Percentiles rank a stretch among this genome's conserved stretches.
phyloP scores from a whole-genome alignment of 2,797 vertebrate species.

The Pogoniulus pusillus region DNA sequence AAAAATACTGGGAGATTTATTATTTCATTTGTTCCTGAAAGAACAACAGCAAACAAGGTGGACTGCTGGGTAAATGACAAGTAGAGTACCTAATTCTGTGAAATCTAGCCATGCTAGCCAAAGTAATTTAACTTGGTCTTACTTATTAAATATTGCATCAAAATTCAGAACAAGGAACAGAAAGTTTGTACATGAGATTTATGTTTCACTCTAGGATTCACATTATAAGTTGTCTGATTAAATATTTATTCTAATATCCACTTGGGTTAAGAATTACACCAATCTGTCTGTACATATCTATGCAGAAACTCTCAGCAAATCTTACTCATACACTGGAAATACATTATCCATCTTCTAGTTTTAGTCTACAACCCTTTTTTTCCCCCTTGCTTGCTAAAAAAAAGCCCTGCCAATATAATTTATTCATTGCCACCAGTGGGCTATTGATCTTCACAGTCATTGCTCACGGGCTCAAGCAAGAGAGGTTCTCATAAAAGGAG shows the following conservation, averaged over 20 bases:
- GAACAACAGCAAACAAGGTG: neutral
- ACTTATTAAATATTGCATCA: slow-evolving; percentile 66
- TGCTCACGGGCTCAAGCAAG: slow-evolving; percentile 9
- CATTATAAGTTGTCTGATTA: slow-evolving; percentile 65
- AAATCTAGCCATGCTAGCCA: slow-evolving; percentile 35
- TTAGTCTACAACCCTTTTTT: neutral
- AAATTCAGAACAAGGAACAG: slow-evolving; percentile 54
- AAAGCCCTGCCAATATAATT: neutral
- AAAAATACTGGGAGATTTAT: neutral
- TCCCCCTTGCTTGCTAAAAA: neutral
- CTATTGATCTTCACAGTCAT: slow-evolving; percentile 22
- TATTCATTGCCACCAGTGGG: neutral
- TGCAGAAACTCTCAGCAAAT: slow-evolving; percentile 15
- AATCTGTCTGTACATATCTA: slow-evolving; percentile 38
- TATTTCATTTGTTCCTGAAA: neutral
- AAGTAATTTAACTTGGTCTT: slow-evolving; percentile 49
- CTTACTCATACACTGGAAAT: slow-evolving; percentile 16
- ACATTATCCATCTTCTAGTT: neutral
- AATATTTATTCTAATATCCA: slow-evolving; percentile 74
- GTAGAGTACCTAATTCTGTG: neutral
- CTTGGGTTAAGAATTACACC: slow-evolving; percentile 58
- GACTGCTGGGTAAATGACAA: neutral
- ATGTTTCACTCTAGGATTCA: slow-evolving; percentile 60
- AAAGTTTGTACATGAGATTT: slow-evolving; percentile 70
- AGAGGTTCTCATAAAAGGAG: neutral